Conservation (phyloP, 1,140 invertebrate genomes). For the Drosophila pseudoobscura region DNA sequence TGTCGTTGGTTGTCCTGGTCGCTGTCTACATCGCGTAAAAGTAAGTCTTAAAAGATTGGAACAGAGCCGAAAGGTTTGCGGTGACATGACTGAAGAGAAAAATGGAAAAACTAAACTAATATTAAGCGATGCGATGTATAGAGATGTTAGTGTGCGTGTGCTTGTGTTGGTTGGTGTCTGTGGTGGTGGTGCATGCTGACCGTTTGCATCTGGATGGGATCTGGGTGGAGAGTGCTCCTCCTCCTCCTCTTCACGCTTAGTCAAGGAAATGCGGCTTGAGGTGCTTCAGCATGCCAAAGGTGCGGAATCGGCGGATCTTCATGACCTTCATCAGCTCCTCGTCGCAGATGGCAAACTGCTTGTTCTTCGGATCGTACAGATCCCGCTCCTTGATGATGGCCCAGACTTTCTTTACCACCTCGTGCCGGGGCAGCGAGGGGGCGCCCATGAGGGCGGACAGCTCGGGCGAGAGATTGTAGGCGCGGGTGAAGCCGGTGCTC, state of each 20-base stretch:
- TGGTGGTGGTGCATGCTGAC: slow-evolving; percentile 14
- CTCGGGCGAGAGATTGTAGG: slow-evolving; percentile 93
- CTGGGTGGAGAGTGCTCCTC: slow-evolving; percentile 17
- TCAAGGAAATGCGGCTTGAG: slow-evolving; percentile 94
- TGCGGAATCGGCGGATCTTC: slow-evolving; percentile 94
- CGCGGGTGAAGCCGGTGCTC: slow-evolving; percentile 91
- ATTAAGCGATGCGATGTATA: slow-evolving; percentile 8
- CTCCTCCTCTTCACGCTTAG: slow-evolving; percentile 80
- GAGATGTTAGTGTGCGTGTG: too few species aligned
- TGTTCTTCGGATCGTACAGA: slow-evolving; percentile 96
- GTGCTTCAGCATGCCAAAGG: slow-evolving; percentile 98
- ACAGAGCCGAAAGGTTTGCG: slow-evolving; percentile 50
- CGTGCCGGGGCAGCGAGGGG: slow-evolving; percentile 93
- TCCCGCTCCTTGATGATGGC: slow-evolving; percentile 95
- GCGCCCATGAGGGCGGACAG: slow-evolving; percentile 93
- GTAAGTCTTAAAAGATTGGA: slow-evolving; percentile 49
- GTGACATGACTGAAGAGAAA: too few species aligned
- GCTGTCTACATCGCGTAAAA: slow-evolving; percentile 45
- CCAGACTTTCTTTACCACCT: slow-evolving; percentile 97
- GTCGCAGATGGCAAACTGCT: slow-evolving; percentile 96
- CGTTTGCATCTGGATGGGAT: slow-evolving; percentile 66
- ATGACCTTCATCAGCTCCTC: slow-evolving; percentile 95
- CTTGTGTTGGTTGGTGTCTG: background rate
- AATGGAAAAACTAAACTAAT: slow-evolving; percentile 39
- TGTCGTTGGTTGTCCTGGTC: slow-evolving; percentile 5